These are phyloP conservation scores for Dynastes tityus DNA, from an alignment of 2,888 invertebrate genomes.

Conservation along the genomic window DNA sequence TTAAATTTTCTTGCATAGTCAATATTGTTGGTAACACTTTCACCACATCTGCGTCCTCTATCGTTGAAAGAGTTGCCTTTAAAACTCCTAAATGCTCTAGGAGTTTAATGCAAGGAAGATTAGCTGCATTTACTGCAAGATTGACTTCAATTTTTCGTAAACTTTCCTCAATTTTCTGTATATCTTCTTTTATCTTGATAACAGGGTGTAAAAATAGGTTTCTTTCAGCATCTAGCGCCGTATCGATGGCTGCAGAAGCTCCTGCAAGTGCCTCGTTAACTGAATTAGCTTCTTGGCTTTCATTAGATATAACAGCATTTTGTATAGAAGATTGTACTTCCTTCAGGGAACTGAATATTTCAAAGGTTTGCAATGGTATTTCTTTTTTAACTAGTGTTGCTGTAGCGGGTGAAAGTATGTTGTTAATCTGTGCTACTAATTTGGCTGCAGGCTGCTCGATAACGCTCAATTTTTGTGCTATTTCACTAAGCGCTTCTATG, in stretches of 20 bases:
- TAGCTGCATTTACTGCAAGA: not conserved
- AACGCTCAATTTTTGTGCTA: slow-evolving; percentile 19
- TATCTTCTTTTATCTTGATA: not conserved
- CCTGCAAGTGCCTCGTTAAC: not conserved
- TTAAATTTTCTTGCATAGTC: slow-evolving; percentile 11
- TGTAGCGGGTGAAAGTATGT: slow-evolving; percentile 3
- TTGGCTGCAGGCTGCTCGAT: slow-evolving; percentile 50
- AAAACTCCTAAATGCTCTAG: slow-evolving; percentile 49
- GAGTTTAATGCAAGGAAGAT: slow-evolving; percentile 33
- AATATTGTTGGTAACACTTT: not conserved
- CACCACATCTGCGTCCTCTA: slow-evolving; percentile 1
- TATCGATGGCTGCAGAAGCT: not conserved
- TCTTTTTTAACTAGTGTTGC: not conserved
- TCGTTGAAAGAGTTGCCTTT: not conserved
- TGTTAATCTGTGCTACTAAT: slow-evolving; percentile 50
- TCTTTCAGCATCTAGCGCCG: not conserved
- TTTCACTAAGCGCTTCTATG: not conserved
- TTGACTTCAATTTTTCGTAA: slow-evolving; percentile 8
- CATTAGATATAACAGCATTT: not conserved
- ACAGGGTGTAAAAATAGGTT: not conserved
- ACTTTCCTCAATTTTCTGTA: slow-evolving; percentile 11
- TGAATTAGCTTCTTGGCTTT: not conserved
- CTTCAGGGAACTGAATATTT: not conserved
- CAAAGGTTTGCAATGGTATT: not conserved
- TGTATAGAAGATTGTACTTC: not conserved